Evolutionary conservation across 1,140 invertebrate species (phyloP).

Genomic region (Lysiphlebus fabarum): DNA sequence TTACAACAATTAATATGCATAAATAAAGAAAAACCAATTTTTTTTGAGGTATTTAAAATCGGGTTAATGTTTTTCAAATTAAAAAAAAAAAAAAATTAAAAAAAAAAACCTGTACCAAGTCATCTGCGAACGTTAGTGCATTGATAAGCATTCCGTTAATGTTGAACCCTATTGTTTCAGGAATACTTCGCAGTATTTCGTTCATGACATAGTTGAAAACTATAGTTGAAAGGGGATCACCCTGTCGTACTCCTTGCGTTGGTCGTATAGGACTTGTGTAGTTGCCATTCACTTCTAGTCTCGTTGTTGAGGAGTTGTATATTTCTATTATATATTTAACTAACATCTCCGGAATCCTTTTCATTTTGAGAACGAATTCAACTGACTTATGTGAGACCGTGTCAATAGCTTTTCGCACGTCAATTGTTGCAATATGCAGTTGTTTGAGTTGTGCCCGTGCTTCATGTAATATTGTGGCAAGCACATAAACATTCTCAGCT

Average conservation of each 20-base stretch:
- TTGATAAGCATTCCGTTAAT: slow-evolving; percentile 28
- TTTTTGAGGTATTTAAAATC: too few relatives aligned
- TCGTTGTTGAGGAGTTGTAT: neutral
- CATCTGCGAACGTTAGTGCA: slow-evolving; percentile 47
- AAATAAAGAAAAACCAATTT: too few relatives aligned
- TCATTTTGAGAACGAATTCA: slow-evolving; percentile 11
- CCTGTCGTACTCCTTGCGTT: slow-evolving; percentile 51
- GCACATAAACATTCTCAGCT: slow-evolving; percentile 28
- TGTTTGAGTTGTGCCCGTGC: neutral
- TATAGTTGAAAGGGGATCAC: slow-evolving; percentile 53
- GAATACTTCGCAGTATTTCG: slow-evolving; percentile 31
- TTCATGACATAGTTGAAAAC: slow-evolving; percentile 56
- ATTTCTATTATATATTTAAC: slow-evolving; percentile 8
- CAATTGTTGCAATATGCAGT: slow-evolving; percentile 26
- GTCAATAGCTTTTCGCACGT: slow-evolving; percentile 50
- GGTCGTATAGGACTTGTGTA: slow-evolving; percentile 8
- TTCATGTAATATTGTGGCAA: slow-evolving; percentile 25
- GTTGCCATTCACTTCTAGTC: neutral
- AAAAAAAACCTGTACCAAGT: slow-evolving; percentile 45
- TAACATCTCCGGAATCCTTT: slow-evolving; percentile 15
- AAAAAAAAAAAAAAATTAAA: too few relatives aligned
- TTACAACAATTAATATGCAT: too few relatives aligned
- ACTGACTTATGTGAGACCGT: slow-evolving; percentile 35
- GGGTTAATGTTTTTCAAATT: too few relatives aligned
- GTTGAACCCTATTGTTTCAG: slow-evolving; percentile 31